Conservation (phyloP, 2,113 vertebrate species). For the Sander lucioperca region DNA sequence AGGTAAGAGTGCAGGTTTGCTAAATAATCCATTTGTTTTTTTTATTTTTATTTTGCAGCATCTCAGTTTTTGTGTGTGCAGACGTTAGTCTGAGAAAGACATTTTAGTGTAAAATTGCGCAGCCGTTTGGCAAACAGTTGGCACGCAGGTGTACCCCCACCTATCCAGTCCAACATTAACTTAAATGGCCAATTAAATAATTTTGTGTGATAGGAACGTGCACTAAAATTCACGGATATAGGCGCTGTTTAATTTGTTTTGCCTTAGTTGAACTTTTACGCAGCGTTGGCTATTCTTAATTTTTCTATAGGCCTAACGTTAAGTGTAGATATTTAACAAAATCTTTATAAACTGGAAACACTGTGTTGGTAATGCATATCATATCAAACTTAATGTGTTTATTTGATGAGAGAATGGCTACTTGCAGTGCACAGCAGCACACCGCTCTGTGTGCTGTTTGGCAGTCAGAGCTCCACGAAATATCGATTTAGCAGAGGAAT, state of each 20-base stretch:
- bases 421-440: slow-evolving; percentile 17
- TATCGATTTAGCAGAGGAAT: slow-evolving; percentile 64
- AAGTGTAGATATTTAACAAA: neutral
- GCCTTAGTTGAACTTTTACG: slow-evolving; percentile 37
- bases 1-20: slow-evolving; percentile 59
- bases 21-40: neutral
- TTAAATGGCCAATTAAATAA: neutral
- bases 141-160: neutral
- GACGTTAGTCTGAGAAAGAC: neutral
- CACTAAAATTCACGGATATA: neutral
- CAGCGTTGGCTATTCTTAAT: neutral
- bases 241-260: neutral
- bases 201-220: neutral
- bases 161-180: neutral
- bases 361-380: neutral
- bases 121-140: neutral
- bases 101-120: slow-evolving; percentile 2
- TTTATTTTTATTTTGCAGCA: neutral
- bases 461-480: slow-evolving; percentile 30
- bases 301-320: neutral
- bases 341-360: too few species aligned
- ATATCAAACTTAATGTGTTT: neutral
- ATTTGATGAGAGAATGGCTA: neutral
- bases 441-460: slow-evolving; percentile 14
- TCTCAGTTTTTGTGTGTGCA: neutral